These are phyloP conservation scores for Centropus bengalensis DNA, from an alignment of 2,113 vertebrate species.

Conservation along the genomic window DNA sequence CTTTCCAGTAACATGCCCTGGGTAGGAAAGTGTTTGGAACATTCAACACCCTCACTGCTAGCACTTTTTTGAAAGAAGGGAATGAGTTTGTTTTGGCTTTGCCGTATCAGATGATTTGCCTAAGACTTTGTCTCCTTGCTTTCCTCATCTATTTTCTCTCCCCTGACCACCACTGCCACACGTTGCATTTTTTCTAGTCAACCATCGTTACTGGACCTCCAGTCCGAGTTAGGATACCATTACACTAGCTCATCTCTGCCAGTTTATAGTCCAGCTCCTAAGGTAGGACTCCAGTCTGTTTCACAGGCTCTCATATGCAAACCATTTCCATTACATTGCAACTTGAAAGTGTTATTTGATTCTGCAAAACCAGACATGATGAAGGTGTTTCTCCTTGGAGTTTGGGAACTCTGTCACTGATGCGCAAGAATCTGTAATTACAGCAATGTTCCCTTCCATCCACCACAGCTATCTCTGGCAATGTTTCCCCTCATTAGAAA, in stretches of 20 bases:
- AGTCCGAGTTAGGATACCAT: not conserved
- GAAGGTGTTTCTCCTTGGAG: slow-evolving; percentile 17
- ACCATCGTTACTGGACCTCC: not conserved
- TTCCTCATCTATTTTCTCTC: not conserved
- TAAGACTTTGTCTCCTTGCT: not conserved
- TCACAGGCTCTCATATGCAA: not conserved
- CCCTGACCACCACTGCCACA: fast-evolving
- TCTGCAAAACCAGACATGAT: slow-evolving; percentile 2
- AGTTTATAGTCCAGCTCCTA: not conserved
- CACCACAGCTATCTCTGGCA: not conserved
- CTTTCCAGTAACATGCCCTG: not conserved
- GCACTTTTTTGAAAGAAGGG: not conserved
- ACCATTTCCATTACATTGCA: not conserved
- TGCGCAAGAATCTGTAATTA: slow-evolving; percentile 25
- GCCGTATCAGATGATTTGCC: not conserved
- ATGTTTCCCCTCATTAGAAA: slow-evolving; percentile 37
- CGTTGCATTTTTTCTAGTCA: not conserved
- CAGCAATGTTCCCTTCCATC: not conserved
- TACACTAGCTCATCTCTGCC: not conserved
- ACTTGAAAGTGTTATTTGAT: not conserved
- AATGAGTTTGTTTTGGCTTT: not conserved
- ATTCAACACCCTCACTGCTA: not conserved
- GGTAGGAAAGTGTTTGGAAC: not conserved
- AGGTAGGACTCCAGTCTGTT: not conserved
- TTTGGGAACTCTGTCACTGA: not conserved